Base-by-base conservation (phyloP, 2,888 invertebrate genomes). In the Smittia sp. region DNA sequence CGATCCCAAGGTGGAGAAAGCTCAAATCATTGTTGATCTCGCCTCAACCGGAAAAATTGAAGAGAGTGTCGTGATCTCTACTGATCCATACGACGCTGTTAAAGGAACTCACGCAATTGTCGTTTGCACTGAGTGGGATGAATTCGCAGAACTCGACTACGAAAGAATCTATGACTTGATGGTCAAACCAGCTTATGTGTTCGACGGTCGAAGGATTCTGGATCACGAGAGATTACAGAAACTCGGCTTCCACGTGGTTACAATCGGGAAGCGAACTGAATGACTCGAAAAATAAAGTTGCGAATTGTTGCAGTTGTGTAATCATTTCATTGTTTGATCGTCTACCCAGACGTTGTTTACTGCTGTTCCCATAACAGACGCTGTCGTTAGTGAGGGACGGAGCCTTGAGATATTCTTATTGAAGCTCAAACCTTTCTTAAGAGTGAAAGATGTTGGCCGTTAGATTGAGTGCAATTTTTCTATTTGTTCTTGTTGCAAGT, bases 111-210 rank as follows among this genome's bases (percentile, higher is more conserved):
- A 99, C 80, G 98, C 98, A 0, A 89, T 99, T 75, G 93, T 99
- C 1, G 82, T 99, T 0, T 96, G 98, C 80, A 99, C 99, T 0
- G 99, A 99, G 84, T 99, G 99, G 99, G 98, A 99, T 77, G 97
- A 98, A 82, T 99, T 99, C 82, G 87, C 90, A 80, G 94, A 82
- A 9, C 84, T 96, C 76, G 93, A 99, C 82, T 99, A 93, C 79
- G 86, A 89, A 78, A 88, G 88, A 77, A 95, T 99, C 77, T 98
- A 95, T 79, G 86, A 90, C 73, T 87, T 87, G 1, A 99, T 99
- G 99, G 91, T 94, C 89, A 98, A 99, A 80, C 99, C 99, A 0
- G 98, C 99, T 0, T 98, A 94, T 79, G 88, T 99, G 70, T 99
- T 99, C 80, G 99, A 99, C 81, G 99, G 99, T 0, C 87, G 99